Evolutionary conservation across 2,888 invertebrate genomes (phyloP).

Genomic region (Lomographa bimaculata): DNA sequence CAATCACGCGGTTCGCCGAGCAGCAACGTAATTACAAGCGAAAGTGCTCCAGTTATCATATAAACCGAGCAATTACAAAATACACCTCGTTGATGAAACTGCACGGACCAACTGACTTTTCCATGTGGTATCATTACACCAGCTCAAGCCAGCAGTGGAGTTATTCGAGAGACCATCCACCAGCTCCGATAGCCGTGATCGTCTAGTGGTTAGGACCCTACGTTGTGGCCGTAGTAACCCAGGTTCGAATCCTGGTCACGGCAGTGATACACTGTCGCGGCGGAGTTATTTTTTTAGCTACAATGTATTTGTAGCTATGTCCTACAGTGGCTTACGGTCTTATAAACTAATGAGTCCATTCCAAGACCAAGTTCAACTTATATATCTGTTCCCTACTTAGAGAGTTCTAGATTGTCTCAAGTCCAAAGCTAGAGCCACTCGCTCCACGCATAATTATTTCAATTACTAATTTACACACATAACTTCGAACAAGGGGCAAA

Average conservation of each 20-base stretch:
- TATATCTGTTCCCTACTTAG: too few species aligned
- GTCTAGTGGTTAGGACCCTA: constrained; percentile 89
- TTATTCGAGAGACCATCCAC: constrained; percentile 21
- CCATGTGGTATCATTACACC: constrained; percentile 8
- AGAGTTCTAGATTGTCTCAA: too few species aligned
- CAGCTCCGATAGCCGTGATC: constrained; percentile 84
- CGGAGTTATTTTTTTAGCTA: constrained; percentile 43
- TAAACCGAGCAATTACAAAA: constrained; percentile 14
- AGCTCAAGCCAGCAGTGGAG: constrained; percentile 2
- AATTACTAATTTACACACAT: too few species aligned
- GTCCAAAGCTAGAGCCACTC: too few species aligned
- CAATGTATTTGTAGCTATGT: too few species aligned
- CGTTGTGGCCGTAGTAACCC: constrained; percentile 89
- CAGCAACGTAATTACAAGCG: constrained; percentile 15
- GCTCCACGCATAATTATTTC: too few species aligned
- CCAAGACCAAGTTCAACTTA: too few species aligned
- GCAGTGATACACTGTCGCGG: constrained; percentile 59
- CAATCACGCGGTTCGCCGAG: constrained; percentile 13
- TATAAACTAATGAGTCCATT: too few species aligned
- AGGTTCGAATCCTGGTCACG: constrained; percentile 85
- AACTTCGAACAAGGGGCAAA: too few species aligned
- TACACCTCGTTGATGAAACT: not conserved
- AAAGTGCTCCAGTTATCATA: constrained; percentile 34
- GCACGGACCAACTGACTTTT: constrained; percentile 4
- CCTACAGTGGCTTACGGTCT: too few species aligned